These are phyloP conservation scores for Ophraella communa DNA, from an alignment of 2,888 invertebrate genomes.

Conservation along the genomic window DNA sequence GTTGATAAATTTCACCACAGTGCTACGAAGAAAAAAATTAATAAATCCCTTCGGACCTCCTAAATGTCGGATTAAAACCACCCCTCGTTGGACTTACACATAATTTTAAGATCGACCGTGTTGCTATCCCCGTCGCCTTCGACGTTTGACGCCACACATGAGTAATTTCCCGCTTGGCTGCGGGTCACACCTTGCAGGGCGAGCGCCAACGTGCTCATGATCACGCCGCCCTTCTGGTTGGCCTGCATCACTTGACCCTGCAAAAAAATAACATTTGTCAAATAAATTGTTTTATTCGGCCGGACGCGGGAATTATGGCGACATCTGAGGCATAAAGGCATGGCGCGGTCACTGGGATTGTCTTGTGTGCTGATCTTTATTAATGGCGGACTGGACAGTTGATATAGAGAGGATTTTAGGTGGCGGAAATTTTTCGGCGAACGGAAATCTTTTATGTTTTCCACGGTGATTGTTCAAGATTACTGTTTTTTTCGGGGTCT, in stretches of 20 bases:
- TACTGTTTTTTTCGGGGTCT: slow-evolving; percentile 24
- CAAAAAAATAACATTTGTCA: slow-evolving; percentile 37
- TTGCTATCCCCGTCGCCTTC: slow-evolving; percentile 90
- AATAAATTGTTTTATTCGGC: slow-evolving; percentile 27
- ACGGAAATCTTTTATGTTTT: slow-evolving; percentile 10
- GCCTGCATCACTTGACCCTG: slow-evolving; percentile 87
- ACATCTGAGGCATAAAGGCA: slow-evolving; percentile 17
- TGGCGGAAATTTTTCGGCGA: slow-evolving; percentile 2
- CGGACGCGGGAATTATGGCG: slow-evolving; percentile 18
- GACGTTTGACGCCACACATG: slow-evolving; percentile 88
- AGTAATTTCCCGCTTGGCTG: slow-evolving; percentile 85
- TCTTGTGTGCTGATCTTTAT: slow-evolving; percentile 25
- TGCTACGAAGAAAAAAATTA: too few relatives aligned
- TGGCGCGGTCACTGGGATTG: slow-evolving; percentile 21
- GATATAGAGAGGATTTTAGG: slow-evolving; percentile 22
- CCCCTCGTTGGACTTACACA: slow-evolving; percentile 77
- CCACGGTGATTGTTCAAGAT: slow-evolving; percentile 5
- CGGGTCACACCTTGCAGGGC: slow-evolving; percentile 82
- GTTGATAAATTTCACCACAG: too few relatives aligned
- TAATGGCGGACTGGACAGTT: slow-evolving; percentile 24
- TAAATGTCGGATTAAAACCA: slow-evolving; percentile 26
- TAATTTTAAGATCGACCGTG: slow-evolving; percentile 81
- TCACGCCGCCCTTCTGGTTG: slow-evolving; percentile 85
- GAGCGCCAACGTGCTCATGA: slow-evolving; percentile 82
- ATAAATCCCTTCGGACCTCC: slow-evolving; percentile 21